These are phyloP conservation scores for Apantesis nais DNA, from an alignment of 2,888 invertebrate species.

Conservation along the genomic window DNA sequence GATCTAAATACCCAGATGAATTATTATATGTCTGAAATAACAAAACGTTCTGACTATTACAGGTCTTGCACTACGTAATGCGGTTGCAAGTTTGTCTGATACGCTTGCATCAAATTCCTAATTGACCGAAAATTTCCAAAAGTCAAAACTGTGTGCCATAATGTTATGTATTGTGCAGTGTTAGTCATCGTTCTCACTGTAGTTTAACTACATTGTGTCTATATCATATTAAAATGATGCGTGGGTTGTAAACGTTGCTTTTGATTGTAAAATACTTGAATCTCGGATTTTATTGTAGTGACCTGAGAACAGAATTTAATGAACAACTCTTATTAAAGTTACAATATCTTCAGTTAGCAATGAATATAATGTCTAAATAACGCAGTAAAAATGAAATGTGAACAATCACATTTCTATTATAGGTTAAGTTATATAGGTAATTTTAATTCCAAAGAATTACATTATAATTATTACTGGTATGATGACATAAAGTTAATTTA, in stretches of 20 bases:
- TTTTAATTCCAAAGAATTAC: constrained; percentile 60
- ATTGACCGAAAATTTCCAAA: constrained; percentile 33
- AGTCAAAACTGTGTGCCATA: constrained; percentile 65
- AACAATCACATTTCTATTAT: constrained; percentile 30
- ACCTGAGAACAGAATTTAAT: constrained; percentile 7
- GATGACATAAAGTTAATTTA: constrained; percentile 30
- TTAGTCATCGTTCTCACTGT: constrained; percentile 58
- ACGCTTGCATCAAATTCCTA: neutral
- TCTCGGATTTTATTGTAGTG: constrained; percentile 24
- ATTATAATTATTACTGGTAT: constrained; percentile 38
- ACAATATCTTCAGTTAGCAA: neutral
- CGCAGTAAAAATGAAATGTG: neutral
- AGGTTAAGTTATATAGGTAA: constrained; percentile 37
- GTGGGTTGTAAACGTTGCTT: constrained; percentile 43
- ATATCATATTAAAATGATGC: constrained; percentile 55
- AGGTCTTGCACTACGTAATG: constrained; percentile 84
- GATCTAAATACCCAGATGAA: constrained; percentile 88
- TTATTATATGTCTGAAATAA: constrained; percentile 87
- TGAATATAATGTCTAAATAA: neutral
- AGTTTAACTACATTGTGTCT: constrained; percentile 65
- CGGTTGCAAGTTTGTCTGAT: neutral
- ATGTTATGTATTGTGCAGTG: constrained; percentile 50
- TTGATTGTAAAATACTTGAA: constrained; percentile 25
- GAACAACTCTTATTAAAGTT: neutral
- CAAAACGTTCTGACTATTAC: constrained; percentile 86